Evolutionary conservation across 1,140 invertebrate genomes (phyloP).

Genomic region (Lepidurus couesii): DNA sequence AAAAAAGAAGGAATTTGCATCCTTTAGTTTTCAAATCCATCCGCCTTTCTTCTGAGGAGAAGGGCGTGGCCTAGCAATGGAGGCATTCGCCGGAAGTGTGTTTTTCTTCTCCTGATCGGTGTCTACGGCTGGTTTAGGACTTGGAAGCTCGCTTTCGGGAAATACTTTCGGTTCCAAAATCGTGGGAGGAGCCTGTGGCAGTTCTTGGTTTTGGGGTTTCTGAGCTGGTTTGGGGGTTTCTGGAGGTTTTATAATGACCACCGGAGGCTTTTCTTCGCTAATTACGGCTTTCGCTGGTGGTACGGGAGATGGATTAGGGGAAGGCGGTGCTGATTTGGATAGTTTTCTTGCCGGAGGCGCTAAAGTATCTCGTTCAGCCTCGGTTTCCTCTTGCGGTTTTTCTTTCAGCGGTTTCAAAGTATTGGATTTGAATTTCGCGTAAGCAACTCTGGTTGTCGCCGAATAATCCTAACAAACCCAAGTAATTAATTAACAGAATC

Average conservation of each 20-base stretch:
- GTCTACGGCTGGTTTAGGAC: neutral
- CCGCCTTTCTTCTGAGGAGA: neutral
- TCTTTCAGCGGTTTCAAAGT: slow-evolving; percentile 26
- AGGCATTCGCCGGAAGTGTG: neutral
- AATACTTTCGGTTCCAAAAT: neutral
- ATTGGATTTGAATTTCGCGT: slow-evolving; percentile 71
- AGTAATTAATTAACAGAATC: neutral
- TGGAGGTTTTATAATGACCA: neutral
- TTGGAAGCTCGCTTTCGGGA: neutral
- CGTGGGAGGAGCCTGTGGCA: neutral
- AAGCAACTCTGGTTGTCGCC: slow-evolving; percentile 67
- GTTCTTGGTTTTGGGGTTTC: neutral
- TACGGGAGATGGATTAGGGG: neutral
- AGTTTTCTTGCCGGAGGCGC: neutral
- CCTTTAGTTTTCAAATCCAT: neutral
- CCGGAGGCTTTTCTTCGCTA: neutral
- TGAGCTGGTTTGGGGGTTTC: neutral
- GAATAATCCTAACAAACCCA: slow-evolving; percentile 48
- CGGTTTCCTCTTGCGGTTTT: slow-evolving; percentile 25
- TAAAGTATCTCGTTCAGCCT: slow-evolving; percentile 11
- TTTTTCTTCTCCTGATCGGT: neutral
- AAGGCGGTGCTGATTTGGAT: neutral
- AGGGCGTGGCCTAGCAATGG: slow-evolving; percentile 8
- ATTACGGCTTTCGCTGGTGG: neutral
- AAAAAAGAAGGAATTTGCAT: neutral